A percentile compares a stretch with the other conserved stretches of the same genome.
These are phyloP conservation scores for Magallana ariakensis DNA, from an alignment of 1,140 invertebrate genomes.

Conservation along the genomic window DNA sequence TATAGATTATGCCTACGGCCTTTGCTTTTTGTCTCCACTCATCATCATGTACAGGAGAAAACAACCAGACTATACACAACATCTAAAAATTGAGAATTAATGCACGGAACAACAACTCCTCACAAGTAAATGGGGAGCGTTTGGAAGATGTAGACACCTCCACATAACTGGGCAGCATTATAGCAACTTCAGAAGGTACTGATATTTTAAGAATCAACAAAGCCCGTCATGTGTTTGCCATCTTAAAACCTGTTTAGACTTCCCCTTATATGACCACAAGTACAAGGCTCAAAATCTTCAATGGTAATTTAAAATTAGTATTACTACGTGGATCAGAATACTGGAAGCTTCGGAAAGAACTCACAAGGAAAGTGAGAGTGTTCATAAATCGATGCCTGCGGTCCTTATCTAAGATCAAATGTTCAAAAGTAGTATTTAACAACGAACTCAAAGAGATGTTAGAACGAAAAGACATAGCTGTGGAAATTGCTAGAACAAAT, in stretches of 20 bases:
- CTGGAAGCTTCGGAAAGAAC: background rate
- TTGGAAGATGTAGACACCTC: conserved; percentile 23
- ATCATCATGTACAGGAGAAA: background rate
- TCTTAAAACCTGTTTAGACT: background rate
- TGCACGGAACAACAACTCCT: background rate
- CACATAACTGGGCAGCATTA: background rate
- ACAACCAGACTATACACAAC: background rate
- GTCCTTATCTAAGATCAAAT: conserved; percentile 9
- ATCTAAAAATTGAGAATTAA: background rate
- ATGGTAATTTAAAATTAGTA: conserved; percentile 43
- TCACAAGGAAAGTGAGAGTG: too few relatives aligned
- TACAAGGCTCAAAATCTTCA: conserved; percentile 13
- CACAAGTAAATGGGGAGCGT: background rate
- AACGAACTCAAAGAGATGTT: background rate
- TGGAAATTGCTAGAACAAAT: conserved; percentile 1
- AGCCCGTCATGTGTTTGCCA: conserved; percentile 17
- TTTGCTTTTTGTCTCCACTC: background rate
- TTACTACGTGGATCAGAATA: conserved; percentile 30
- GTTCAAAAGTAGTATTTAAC: conserved; percentile 28
- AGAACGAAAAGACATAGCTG: background rate
- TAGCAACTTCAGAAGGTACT: conserved; percentile 9
- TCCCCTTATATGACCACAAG: background rate
- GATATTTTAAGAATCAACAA: conserved; percentile 24
- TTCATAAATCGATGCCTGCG: too few relatives aligned
- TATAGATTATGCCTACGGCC: conserved; percentile 12